Percentiles rank a stretch among this genome's conserved stretches.
Evolutionary conservation across 2,888 invertebrate species (phyloP).

Genomic region (Mesoligia furuncula): DNA sequence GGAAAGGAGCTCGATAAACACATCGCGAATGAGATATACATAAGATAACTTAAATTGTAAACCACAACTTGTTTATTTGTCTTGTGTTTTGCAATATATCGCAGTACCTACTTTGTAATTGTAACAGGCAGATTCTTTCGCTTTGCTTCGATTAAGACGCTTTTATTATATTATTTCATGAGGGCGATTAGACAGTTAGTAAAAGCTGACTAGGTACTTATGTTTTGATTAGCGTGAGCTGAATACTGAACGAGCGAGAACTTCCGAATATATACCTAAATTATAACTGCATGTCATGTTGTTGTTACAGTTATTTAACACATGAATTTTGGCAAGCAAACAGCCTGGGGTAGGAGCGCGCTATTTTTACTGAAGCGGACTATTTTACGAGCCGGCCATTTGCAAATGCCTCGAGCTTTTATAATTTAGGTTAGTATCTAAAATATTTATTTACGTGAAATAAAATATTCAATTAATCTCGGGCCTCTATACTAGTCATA

Average conservation of each 20-base stretch:
- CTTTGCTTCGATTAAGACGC: neutral
- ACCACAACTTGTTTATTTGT: neutral
- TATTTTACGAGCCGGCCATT: constrained; percentile 5
- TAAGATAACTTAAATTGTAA: neutral
- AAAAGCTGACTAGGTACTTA: neutral
- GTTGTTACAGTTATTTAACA: constrained; percentile 1
- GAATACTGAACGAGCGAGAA: neutral
- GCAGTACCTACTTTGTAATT: neutral
- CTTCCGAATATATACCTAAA: neutral
- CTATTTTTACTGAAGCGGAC: neutral
- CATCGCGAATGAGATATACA: neutral
- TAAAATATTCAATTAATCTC: neutral
- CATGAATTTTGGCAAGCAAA: neutral
- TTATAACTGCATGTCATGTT: neutral
- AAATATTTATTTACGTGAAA: constrained; percentile 8
- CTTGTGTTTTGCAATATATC: too few species aligned
- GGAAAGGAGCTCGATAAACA: neutral
- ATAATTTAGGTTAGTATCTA: neutral
- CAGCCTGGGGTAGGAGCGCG: neutral
- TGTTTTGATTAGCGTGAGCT: neutral
- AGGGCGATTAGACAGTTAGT: neutral
- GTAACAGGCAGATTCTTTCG: neutral
- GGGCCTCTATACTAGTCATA: neutral
- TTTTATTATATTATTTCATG: neutral
- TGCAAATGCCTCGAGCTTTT: neutral